phyloP scores from a whole-genome alignment of 2,888 invertebrate species.

The Julus scanicus region DNA sequence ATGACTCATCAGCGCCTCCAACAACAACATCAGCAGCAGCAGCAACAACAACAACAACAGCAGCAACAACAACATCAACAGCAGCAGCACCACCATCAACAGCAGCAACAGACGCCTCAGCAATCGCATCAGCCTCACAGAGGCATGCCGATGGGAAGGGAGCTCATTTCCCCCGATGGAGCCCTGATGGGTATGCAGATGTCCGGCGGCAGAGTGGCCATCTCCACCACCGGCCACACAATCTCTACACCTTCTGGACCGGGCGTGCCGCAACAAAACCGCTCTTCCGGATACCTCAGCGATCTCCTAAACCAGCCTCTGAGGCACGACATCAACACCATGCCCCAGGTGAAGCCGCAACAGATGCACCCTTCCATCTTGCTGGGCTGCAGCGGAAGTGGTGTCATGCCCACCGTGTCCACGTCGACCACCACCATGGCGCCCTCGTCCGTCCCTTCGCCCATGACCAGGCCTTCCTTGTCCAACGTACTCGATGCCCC shows the following conservation, averaged over 20 bases:
- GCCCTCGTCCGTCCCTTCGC: slow-evolving; percentile 41
- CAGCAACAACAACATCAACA: slow-evolving; percentile 55
- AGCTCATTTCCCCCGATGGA: slow-evolving; percentile 49
- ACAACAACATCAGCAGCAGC: slow-evolving; percentile 55
- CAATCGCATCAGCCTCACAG: slow-evolving; percentile 17
- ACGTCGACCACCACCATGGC: slow-evolving; percentile 57
- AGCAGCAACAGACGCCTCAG: slow-evolving; percentile 56
- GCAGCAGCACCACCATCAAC: slow-evolving; percentile 58
- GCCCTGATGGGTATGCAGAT: slow-evolving; percentile 44
- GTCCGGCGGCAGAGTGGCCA: slow-evolving; percentile 51
- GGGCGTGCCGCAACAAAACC: not conserved
- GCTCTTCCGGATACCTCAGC: slow-evolving; percentile 49
- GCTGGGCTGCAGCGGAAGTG: slow-evolving; percentile 57
- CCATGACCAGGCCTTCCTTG: slow-evolving; percentile 49
- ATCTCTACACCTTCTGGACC: not conserved
- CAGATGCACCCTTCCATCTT: slow-evolving; percentile 11
- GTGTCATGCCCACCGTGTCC: slow-evolving; percentile 48
- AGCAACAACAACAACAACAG: slow-evolving; percentile 54
- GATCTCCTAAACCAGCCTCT: slow-evolving; percentile 54
- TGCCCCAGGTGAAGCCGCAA: not conserved
- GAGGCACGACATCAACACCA: not conserved
- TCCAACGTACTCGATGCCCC: slow-evolving; percentile 25
- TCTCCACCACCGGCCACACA: not conserved
- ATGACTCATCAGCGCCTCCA: not conserved
- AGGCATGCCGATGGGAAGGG: not conserved